phyloP scores from a whole-genome alignment of 2,113 vertebrate species.

The Chinchilla lanigera region DNA sequence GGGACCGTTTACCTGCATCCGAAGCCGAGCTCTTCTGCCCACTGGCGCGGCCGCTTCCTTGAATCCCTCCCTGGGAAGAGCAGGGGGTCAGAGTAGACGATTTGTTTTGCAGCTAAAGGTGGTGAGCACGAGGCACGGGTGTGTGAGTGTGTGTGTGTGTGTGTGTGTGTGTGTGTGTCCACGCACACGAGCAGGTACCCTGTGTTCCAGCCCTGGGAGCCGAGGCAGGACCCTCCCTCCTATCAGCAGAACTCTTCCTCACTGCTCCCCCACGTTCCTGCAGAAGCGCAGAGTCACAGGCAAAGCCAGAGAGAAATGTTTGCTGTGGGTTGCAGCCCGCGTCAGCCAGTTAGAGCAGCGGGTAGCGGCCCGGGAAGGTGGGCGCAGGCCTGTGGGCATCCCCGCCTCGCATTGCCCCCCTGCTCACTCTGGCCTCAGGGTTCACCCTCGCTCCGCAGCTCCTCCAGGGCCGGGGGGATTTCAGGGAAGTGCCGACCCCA shows the following conservation, averaged over 20 bases:
- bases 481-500: neutral
- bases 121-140: no score
- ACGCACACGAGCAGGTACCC: no score
- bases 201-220: neutral
- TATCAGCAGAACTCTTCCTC: accelerated
- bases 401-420: neutral
- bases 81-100: no score
- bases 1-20: neutral
- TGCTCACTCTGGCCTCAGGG: accelerated
- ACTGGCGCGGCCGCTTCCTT: no score
- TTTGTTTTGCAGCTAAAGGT: neutral
- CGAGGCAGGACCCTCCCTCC: no score
- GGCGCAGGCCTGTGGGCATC: neutral
- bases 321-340: neutral
- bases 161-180: neutral
- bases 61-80: accelerated
- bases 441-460: neutral
- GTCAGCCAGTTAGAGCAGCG: neutral
- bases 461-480: accelerated
- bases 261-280: accelerated
- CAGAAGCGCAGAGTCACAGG: neutral
- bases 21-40: neutral
- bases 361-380: neutral
- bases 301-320: neutral
- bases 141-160: neutral